Base-by-base conservation (phyloP, 1,140 invertebrate genomes). In the Araneus ventricosus region DNA sequence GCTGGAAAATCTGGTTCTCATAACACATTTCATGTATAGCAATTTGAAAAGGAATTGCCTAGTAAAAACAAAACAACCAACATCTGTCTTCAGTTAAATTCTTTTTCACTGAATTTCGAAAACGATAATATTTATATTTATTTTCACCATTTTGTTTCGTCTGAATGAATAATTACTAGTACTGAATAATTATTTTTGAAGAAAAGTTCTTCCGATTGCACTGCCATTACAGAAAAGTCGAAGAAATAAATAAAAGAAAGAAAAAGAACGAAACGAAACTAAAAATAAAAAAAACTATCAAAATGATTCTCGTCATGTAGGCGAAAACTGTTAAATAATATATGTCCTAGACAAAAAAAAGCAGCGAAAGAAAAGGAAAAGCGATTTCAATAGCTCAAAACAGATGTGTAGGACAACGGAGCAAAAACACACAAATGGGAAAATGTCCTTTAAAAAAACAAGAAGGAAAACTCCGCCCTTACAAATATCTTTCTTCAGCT, bases 341-440 rank as follows among this genome's bases (percentile, higher is more conserved):
- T 41, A 87, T 45, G 20, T 87, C n/a, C 34, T 61, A 87, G n/a
- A 30, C 52, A 57, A 59, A 61, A 87, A 87, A 87, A 63, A 20
- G 22, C 27, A n/a, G 7, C 10, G 75, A 52, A 52, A 37, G 22
- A 41, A 82, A 82, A 82, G 39, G 39, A 82, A 82, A 82, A 87
- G 52, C 57, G 41, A 45, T 87, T 87, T 61, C 85, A 87, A 87
- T 87, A 37, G 52, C 52, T 37, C 45, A 61, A 87, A 61, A 87
- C 85, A 87, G 85, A 87, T 87, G 85, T 87, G 37, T 61, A 10
- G 27, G 85, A 61, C 85, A 84, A 30, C 82, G 10, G 27, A 45
- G 82, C 41, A n/a, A 52, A 84, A 84, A 87, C 57, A 87, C 57
- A 87, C 85, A 59, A 87, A 87, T 87, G 85, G 52, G 41, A 34